Conservation (phyloP, 2,888 invertebrate genomes). For the Formica aserva region DNA sequence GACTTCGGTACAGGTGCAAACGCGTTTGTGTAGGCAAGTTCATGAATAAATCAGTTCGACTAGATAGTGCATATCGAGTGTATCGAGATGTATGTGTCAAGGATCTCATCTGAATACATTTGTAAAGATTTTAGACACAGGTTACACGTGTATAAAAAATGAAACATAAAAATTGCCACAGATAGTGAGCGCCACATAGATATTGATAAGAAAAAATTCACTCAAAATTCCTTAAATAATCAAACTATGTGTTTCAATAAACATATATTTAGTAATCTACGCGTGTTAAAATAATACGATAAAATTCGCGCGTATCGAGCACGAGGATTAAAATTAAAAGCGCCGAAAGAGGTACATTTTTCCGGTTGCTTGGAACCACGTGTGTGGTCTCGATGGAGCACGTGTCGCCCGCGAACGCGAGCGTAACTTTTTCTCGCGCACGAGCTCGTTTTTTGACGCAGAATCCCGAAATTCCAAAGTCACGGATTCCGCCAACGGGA, state of each 20-base stretch:
- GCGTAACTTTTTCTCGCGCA: constrained; percentile 66
- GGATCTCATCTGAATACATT: constrained; percentile 46
- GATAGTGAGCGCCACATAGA: not conserved
- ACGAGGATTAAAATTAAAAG: not conserved
- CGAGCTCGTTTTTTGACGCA: constrained; percentile 71
- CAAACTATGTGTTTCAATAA: not conserved
- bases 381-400: constrained; percentile 74
- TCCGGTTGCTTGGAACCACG: constrained; percentile 63
- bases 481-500: constrained; percentile 13
- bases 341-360: constrained; percentile 4
- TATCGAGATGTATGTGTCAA: constrained; percentile 53
- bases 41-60: constrained; percentile 78
- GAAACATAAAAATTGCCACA: not conserved
- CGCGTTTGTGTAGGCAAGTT: constrained; percentile 74
- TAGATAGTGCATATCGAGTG: constrained; percentile 53
- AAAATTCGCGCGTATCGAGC: not conserved
- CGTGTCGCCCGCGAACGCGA: constrained; percentile 64
- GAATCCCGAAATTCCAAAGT: constrained; percentile 75
- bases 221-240: not conserved
- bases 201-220: not conserved
- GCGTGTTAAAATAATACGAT: not conserved
- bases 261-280: not conserved
- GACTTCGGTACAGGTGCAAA: constrained; percentile 80
- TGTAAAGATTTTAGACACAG: constrained; percentile 15
- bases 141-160: not conserved